Evolutionary conservation across 2,888 invertebrate species (phyloP).

Genomic region (Drosophila diplacantha): DNA sequence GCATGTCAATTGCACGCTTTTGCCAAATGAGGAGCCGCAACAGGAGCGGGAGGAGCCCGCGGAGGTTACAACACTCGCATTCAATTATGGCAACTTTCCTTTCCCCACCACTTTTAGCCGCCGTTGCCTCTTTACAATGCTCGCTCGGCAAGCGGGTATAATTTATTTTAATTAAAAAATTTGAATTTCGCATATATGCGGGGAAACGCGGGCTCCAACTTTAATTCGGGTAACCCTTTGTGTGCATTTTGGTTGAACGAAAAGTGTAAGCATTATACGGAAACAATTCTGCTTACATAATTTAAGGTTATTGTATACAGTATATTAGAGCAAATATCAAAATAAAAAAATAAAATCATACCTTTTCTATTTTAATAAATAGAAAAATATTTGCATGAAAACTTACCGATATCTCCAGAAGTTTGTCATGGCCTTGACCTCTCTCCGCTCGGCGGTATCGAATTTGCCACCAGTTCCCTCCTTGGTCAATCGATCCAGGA

Average conservation of each 20-base stretch:
- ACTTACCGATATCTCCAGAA: conserved; percentile 82
- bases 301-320: too few species aligned
- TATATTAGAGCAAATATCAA: too few species aligned
- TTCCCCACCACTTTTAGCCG: background rate
- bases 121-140: conserved; percentile 11
- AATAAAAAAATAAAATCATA: too few species aligned
- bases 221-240: conserved; percentile 14
- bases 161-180: conserved; percentile 45
- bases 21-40: conserved; percentile 5
- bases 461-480: conserved; percentile 47
- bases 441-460: conserved; percentile 78
- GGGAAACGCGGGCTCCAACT: conserved; percentile 1
- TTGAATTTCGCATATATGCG: conserved; percentile 16
- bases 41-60: background rate
- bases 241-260: background rate
- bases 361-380: too few species aligned
- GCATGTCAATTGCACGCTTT: conserved; percentile 69
- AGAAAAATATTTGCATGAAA: background rate
- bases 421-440: conserved; percentile 82
- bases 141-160: conserved; percentile 13
- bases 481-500: conserved; percentile 52
- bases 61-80: conserved; percentile 33
- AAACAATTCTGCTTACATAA: too few species aligned
- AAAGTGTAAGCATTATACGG: background rate
- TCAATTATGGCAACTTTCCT: conserved; percentile 44